phyloP scores from a whole-genome alignment of 92 coral and sea anemone species.

The Epizoanthus scotinus region DNA sequence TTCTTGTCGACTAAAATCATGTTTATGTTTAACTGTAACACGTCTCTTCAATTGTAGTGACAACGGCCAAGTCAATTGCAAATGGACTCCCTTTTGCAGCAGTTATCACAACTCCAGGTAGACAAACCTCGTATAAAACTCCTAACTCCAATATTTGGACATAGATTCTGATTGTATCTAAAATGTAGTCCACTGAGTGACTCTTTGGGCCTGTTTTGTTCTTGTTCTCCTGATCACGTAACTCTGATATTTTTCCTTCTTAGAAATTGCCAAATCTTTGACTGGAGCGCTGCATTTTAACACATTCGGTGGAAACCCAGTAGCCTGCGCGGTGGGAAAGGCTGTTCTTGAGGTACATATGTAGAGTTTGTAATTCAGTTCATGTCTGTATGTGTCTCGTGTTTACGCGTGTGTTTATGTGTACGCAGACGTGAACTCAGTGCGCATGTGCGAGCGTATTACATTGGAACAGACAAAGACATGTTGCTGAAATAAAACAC shows the following conservation, averaged over 20 bases:
- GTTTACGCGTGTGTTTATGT: not conserved
- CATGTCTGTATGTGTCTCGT: not conserved
- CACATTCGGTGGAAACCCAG: conserved; percentile 59
- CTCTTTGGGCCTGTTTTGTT: not conserved
- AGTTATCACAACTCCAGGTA: conserved; percentile 61
- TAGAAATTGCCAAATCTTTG: conserved; percentile 58
- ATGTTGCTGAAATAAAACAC: too few species aligned
- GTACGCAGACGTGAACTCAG: too few species aligned
- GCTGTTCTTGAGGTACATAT: conserved; percentile 54
- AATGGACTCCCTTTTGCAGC: conserved; percentile 62
- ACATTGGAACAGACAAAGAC: too few species aligned
- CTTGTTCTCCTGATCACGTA: too few species aligned
- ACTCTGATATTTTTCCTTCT: not conserved
- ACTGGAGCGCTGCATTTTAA: conserved; percentile 62
- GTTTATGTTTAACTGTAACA: not conserved
- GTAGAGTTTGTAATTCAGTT: not conserved
- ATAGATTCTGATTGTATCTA: too few species aligned
- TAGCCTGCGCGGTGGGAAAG: conserved; percentile 58
- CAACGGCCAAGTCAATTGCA: conserved; percentile 61
- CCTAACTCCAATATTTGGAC: too few species aligned
- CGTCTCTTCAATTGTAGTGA: conserved; percentile 35
- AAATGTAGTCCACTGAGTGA: not conserved
- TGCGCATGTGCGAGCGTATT: too few species aligned
- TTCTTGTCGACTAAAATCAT: too few species aligned
- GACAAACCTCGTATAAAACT: not conserved